A percentile compares a stretch with the other conserved stretches of the same genome.
These are phyloP conservation scores for Mormyrops attenuatus DNA, from an alignment of 2,797 vertebrate genomes.

Conservation along the genomic window DNA sequence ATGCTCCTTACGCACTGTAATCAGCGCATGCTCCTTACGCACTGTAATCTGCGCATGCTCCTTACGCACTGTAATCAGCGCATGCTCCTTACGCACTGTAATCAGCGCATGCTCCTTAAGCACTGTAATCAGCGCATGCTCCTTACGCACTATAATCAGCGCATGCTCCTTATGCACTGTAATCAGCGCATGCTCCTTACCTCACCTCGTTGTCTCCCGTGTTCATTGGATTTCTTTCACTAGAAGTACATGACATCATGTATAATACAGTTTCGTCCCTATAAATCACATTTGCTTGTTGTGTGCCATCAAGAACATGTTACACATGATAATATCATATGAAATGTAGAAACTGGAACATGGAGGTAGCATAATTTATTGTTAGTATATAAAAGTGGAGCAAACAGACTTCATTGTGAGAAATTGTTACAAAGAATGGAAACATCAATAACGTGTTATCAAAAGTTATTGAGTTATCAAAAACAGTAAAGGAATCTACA, in stretches of 20 bases:
- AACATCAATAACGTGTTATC: not conserved
- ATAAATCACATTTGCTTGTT: not conserved
- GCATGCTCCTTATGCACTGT: no score
- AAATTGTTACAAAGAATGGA: not conserved
- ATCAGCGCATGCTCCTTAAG: no score
- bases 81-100: no score
- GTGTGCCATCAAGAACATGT: not conserved
- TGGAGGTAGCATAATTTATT: not conserved
- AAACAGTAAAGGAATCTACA: not conserved
- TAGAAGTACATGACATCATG: not conserved
- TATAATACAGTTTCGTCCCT: not conserved
- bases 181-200: not conserved
- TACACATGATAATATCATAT: not conserved
- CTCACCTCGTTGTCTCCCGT: not conserved
- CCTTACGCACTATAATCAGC: not conserved
- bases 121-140: not conserved
- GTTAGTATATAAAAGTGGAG: not conserved
- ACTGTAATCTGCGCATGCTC: not conserved
- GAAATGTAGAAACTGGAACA: not conserved
- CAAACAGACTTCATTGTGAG: not conserved
- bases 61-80: not conserved
- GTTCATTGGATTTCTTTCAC: not conserved
- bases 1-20: not conserved
- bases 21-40: no score
- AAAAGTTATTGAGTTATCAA: not conserved